Percentiles rank a stretch among this genome's conserved stretches.
Evolutionary conservation across 1,140 invertebrate species (phyloP).

Genomic region (Drosophila pachea): DNA sequence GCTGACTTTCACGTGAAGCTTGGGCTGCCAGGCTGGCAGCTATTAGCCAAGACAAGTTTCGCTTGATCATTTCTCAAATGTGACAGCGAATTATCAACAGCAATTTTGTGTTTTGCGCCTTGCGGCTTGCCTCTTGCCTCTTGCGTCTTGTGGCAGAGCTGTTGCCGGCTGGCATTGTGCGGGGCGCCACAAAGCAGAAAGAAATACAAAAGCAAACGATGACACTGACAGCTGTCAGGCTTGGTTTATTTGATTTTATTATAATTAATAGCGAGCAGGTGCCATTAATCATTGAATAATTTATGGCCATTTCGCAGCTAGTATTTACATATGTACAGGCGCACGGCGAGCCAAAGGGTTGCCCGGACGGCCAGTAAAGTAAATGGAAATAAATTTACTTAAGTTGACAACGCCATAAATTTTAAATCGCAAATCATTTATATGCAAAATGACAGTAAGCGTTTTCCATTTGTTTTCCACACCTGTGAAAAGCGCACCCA

Average conservation of each 20-base stretch:
- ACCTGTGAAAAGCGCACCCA: background rate
- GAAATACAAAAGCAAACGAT: slow-evolving; percentile 63
- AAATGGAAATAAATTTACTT: slow-evolving; percentile 57
- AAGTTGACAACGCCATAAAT: slow-evolving; percentile 47
- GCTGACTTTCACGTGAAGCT: slow-evolving; percentile 40
- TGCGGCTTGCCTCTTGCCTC: slow-evolving; percentile 27
- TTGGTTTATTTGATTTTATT: slow-evolving; percentile 78
- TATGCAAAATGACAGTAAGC: slow-evolving; percentile 23
- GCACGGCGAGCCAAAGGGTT: slow-evolving; percentile 31
- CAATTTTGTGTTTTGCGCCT: slow-evolving; percentile 25
- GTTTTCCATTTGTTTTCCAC: slow-evolving; percentile 15
- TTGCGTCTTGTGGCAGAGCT: slow-evolving; percentile 37
- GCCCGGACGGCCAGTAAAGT: slow-evolving; percentile 43
- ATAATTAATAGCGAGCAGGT: slow-evolving; percentile 75
- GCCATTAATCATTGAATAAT: slow-evolving; percentile 77
- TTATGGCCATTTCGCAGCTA: slow-evolving; percentile 56
- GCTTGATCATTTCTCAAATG: slow-evolving; percentile 68
- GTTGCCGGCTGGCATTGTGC: slow-evolving; percentile 29
- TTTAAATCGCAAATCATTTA: slow-evolving; percentile 37
- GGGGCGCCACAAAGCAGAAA: slow-evolving; percentile 13
- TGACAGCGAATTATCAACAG: slow-evolving; percentile 76
- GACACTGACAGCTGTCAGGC: slow-evolving; percentile 77
- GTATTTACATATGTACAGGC: slow-evolving; percentile 37
- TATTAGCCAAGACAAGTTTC: slow-evolving; percentile 63
- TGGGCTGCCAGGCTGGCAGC: slow-evolving; percentile 44